phyloP scores from a whole-genome alignment of 2,888 invertebrate genomes.

The Eupithecia exiguata region DNA sequence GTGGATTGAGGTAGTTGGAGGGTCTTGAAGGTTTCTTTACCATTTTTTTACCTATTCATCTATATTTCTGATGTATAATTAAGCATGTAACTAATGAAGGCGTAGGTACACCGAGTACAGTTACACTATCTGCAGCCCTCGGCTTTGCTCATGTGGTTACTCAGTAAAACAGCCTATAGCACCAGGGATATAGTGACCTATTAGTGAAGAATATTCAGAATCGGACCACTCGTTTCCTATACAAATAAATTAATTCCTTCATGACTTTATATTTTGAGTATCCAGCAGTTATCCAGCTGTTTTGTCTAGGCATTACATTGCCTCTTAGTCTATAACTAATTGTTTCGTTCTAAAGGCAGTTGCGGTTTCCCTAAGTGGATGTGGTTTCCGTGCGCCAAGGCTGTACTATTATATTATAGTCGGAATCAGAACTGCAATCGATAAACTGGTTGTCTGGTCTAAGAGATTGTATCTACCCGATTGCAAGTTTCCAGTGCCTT shows the following conservation, averaged over 20 bases:
- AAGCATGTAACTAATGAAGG: too few relatives aligned
- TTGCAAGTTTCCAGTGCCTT: background rate
- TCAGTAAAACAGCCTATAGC: background rate
- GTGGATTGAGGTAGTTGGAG: too few relatives aligned
- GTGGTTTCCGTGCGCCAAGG: slow-evolving; percentile 19
- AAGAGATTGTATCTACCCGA: background rate
- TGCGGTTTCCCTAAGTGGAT: background rate
- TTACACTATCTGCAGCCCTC: background rate
- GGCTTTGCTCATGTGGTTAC: background rate
- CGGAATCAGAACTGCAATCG: slow-evolving; percentile 9
- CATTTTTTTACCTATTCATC: too few relatives aligned
- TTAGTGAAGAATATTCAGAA: background rate
- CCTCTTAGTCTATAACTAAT: background rate
- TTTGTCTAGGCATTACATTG: background rate
- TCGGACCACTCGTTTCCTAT: background rate
- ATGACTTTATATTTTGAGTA: too few relatives aligned
- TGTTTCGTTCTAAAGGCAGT: slow-evolving; percentile 5
- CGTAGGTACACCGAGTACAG: too few relatives aligned
- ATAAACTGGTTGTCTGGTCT: background rate
- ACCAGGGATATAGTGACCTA: background rate
- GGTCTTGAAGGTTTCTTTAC: too few relatives aligned
- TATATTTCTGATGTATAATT: too few relatives aligned
- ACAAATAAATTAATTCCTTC: background rate
- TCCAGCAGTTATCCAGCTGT: background rate
- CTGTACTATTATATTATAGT: slow-evolving; percentile 25